Evolutionary conservation across 2,888 invertebrate genomes (phyloP), one percentile per base, ranked within the genome.

Genomic region (Cephus runcator): DNA sequence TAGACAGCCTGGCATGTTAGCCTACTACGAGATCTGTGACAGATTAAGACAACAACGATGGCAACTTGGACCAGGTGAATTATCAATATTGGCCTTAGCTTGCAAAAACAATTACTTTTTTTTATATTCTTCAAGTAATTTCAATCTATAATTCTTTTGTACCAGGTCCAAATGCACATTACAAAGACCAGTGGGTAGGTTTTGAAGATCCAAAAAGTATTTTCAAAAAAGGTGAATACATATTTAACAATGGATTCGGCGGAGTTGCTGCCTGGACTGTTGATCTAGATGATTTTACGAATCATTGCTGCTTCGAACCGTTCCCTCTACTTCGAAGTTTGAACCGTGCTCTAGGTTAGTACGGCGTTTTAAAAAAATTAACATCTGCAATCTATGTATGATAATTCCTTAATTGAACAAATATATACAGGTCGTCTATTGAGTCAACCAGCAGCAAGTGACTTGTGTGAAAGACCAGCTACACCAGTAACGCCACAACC

Each of bases 191-290:
- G 88, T 98, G 98, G 97, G 97, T 97, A 69, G 96, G 97, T 71
- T 98, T 95, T 88, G 98, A 98, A 88, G 96, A 97, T 91, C 92
- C 94, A 0, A 94, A 94, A 79, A 97, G 97, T 23, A 93, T 97
- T 30, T 94, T 93, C 80, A 94, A 94, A 83, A 97, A 97, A 92
- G 96, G 95, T 23, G 92, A 95, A 83, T 98, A 96, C 93, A 95
- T 97, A 0, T 92, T 94, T 79, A 92, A 93, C 9, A 94, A 94
- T 87, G 95, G 95, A 0, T 94, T 96, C 80, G 97, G 96, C 0
- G 98, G 98, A 6, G 95, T 96, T 12, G 95, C 96, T 73, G 96
- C 97, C 0, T 98, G 97, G 97, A 97, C 97, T 0, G 93, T 97
- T 3, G 98, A 98, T 89, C 90, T 98, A 84, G 97, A 98, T 85